These are phyloP conservation scores for Microtus oregoni DNA, from an alignment of 2,113 vertebrate genomes.

Conservation along the genomic window DNA sequence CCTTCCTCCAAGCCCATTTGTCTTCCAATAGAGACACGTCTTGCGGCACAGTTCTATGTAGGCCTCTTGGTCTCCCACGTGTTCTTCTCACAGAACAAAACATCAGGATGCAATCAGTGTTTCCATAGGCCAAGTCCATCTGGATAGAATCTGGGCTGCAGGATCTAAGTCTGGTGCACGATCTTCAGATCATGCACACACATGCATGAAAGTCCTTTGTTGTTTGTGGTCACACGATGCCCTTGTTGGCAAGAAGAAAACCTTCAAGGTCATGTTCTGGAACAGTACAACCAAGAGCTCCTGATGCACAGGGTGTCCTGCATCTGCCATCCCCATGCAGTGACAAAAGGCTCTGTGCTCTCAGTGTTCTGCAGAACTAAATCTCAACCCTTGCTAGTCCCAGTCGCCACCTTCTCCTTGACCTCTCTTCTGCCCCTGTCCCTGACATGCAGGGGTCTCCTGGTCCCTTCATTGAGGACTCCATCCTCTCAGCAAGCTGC, in stretches of 20 bases:
- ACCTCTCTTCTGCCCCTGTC: fast-evolving
- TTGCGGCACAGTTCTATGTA: not conserved
- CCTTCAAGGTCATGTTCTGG: not conserved
- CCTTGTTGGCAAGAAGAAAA: too few relatives aligned
- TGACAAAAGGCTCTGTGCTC: fast-evolving
- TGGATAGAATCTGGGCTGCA: not conserved
- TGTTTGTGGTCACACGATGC: too few relatives aligned
- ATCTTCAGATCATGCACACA: not conserved
- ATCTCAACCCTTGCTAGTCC: fast-evolving
- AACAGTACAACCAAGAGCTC: fast-evolving
- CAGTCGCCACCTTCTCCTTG: fast-evolving
- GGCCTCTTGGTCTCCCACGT: not conserved
- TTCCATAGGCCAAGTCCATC: not conserved
- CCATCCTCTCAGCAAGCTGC: too few relatives aligned
- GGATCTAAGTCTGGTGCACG: not conserved
- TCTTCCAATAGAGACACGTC: not conserved
- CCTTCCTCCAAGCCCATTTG: slow-evolving; percentile 12
- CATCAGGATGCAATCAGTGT: too few relatives aligned
- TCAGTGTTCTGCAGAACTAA: not conserved
- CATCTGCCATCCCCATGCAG: fast-evolving
- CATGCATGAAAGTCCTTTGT: not conserved
- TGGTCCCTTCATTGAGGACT: fast-evolving
- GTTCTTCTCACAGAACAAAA: not conserved
- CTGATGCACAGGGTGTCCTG: fast-evolving
- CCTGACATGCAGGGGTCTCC: fast-evolving